These are phyloP conservation scores for Poeciliopsis turrubarensis DNA, from an alignment of 2,113 vertebrate species.

Conservation along the genomic window DNA sequence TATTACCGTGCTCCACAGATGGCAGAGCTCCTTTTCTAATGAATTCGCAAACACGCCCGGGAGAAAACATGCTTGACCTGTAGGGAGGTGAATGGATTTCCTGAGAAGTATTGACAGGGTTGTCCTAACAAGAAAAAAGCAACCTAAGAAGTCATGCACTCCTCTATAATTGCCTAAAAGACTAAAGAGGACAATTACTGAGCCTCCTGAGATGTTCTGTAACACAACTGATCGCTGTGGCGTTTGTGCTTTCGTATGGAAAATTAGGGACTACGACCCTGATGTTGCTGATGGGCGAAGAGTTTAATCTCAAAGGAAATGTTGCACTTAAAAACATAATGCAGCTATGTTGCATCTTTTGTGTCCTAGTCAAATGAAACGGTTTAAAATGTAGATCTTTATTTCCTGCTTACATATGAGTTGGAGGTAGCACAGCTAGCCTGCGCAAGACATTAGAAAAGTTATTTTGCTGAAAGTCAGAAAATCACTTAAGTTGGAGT, in stretches of 20 bases:
- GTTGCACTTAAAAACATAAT: too few species aligned
- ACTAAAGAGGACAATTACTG: slow-evolving; percentile 48
- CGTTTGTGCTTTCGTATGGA: not conserved
- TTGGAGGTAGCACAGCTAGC: not conserved
- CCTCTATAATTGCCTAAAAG: slow-evolving; percentile 59
- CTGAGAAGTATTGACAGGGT: slow-evolving; percentile 66
- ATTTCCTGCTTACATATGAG: not conserved
- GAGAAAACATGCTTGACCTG: slow-evolving; percentile 61
- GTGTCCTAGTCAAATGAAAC: not conserved
- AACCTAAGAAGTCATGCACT: slow-evolving; percentile 43
- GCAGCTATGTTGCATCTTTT: not conserved
- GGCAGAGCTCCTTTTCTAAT: slow-evolving; percentile 39
- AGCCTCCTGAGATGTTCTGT: slow-evolving; percentile 28
- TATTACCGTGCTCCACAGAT: slow-evolving; percentile 19
- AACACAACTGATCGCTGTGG: not conserved
- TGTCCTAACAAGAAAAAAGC: slow-evolving; percentile 66
- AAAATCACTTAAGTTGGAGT: not conserved
- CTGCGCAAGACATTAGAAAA: too few species aligned
- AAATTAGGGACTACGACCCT: not conserved
- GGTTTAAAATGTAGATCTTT: not conserved
- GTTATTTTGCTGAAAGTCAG: not conserved
- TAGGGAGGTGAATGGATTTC: slow-evolving; percentile 72
- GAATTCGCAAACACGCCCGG: slow-evolving; percentile 65
- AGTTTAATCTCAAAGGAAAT: too few species aligned
- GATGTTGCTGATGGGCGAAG: too few species aligned